These are phyloP conservation scores for Noctua fimbriata DNA, from an alignment of 2,888 invertebrate genomes.

Conservation along the genomic window DNA sequence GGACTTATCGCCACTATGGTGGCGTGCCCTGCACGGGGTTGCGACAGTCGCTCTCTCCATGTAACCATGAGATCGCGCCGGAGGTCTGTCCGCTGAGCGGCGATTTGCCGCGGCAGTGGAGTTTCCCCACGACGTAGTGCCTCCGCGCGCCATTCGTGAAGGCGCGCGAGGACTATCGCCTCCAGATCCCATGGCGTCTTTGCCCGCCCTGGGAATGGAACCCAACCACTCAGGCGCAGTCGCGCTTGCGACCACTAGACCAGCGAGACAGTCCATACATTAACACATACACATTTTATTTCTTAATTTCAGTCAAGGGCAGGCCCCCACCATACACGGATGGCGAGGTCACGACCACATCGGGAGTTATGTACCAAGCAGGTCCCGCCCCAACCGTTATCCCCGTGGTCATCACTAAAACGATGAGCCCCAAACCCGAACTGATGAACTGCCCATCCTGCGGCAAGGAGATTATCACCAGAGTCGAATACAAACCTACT, in stretches of 20 bases:
- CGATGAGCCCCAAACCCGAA: slow-evolving; percentile 74
- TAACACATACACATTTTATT: neutral
- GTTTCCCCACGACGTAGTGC: no score
- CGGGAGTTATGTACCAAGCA: slow-evolving; percentile 19
- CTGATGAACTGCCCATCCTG: slow-evolving; percentile 85
- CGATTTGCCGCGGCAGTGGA: no score
- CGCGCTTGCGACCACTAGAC: neutral
- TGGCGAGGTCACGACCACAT: slow-evolving; percentile 28
- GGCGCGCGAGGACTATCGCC: no score
- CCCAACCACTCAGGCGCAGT: neutral
- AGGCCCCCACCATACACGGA: slow-evolving; percentile 43
- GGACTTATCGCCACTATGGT: no score
- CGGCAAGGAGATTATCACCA: slow-evolving; percentile 83
- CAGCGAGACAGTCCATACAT: neutral
- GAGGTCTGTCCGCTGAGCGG: no score
- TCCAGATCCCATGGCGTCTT: no score
- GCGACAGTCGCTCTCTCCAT: no score
- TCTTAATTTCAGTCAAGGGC: slow-evolving; percentile 19
- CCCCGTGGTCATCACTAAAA: slow-evolving; percentile 58
- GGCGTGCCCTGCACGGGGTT: no score
- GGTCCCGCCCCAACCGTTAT: slow-evolving; percentile 2
- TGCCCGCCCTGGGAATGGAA: neutral
- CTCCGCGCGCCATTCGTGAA: no score
- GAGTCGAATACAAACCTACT: slow-evolving; percentile 81
- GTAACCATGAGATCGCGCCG: no score